These are phyloP conservation scores for Parnassius mnemosyne DNA, from an alignment of 2,888 invertebrate species.

Conservation along the genomic window DNA sequence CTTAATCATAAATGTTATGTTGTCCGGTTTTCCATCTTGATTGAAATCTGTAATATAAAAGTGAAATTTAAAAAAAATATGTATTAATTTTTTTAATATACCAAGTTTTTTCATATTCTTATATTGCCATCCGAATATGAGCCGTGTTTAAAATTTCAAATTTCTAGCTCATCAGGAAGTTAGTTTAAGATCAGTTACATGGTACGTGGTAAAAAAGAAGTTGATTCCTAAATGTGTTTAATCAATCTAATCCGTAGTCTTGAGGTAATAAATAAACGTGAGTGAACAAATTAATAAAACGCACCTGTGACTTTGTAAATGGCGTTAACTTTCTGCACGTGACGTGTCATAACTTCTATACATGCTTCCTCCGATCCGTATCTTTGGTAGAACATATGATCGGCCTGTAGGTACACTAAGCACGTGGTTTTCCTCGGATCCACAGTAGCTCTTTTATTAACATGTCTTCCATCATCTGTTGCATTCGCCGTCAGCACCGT, in stretches of 20 bases:
- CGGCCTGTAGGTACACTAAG: constrained; percentile 96
- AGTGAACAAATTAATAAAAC: constrained; percentile 31
- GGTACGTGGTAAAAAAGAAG: background rate
- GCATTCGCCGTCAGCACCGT: constrained; percentile 70
- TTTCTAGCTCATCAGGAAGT: no score
- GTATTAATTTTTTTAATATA: no score
- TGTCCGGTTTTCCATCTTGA: constrained; percentile 94
- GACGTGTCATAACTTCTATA: constrained; percentile 96
- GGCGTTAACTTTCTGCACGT: constrained; percentile 95
- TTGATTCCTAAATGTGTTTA: constrained; percentile 2
- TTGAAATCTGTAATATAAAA: constrained; percentile 88
- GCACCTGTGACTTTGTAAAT: constrained; percentile 92
- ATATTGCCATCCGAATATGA: no score
- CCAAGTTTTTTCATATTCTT: no score
- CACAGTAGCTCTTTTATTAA: constrained; percentile 85
- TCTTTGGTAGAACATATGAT: constrained; percentile 97
- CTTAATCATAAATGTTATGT: constrained; percentile 97
- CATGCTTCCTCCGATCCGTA: constrained; percentile 96
- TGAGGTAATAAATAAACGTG: no score
- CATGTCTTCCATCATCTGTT: constrained; percentile 80
- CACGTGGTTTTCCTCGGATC: constrained; percentile 96
- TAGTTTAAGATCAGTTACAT: no score
- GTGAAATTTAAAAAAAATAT: no score
- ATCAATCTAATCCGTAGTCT: no score
- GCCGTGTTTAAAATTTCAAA: no score